These are phyloP conservation scores for Epistrophella euchroma DNA, from an alignment of 2,888 invertebrate species.

Conservation along the genomic window DNA sequence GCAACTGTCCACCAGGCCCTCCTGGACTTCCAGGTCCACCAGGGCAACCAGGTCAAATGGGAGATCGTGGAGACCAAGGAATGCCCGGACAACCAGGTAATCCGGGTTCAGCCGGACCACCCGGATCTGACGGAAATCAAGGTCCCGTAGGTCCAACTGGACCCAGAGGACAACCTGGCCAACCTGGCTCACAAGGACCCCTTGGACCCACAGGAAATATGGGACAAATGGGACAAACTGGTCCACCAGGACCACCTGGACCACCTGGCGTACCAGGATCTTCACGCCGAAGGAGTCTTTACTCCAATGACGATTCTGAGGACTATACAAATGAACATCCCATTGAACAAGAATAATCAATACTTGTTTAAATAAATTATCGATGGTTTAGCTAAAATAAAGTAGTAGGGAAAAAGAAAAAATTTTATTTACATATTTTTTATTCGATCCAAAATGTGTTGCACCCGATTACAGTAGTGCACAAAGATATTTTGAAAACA, in stretches of 20 bases:
- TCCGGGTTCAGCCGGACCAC: conserved; percentile 1
- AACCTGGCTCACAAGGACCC: background rate
- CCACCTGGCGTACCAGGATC: background rate
- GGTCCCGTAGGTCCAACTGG: background rate
- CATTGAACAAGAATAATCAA: background rate
- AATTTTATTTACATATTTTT: too few species aligned
- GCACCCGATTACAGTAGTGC: too few species aligned
- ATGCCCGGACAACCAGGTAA: background rate
- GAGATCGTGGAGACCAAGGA: conserved; percentile 56
- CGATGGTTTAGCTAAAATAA: background rate
- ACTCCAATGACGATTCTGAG: background rate
- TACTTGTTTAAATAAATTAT: background rate
- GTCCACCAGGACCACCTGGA: conserved; percentile 3
- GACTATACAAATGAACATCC: background rate
- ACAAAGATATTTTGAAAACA: too few species aligned
- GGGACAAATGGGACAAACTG: background rate
- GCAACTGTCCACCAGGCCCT: conserved; percentile 59
- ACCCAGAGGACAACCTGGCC: conserved; percentile 5
- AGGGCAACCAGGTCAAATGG: conserved; percentile 48
- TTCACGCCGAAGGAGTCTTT: background rate
- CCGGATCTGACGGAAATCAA: background rate
- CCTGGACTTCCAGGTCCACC: conserved; percentile 54
- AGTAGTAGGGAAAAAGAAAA: background rate
- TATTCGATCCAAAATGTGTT: too few species aligned
- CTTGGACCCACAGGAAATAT: background rate